Evolutionary conservation across 2,797 vertebrate genomes (phyloP).

Genomic region (Hemibagrus guttatus): DNA sequence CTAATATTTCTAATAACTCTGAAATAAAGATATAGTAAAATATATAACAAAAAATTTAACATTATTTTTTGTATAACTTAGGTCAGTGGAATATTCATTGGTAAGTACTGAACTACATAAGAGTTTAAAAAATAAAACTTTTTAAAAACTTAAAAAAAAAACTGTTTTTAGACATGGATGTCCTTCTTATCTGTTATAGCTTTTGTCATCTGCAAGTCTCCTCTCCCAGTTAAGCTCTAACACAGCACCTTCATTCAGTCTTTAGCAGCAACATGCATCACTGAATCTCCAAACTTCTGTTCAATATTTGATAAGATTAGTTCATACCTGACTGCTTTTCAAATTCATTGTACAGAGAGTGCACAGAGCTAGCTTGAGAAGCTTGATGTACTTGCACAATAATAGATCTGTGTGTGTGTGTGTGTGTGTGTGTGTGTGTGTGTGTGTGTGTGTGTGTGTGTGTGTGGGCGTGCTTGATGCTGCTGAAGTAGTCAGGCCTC

Average conservation of each 20-base stretch:
- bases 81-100: not conserved
- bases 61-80: not conserved
- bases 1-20: not conserved
- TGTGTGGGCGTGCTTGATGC: too few relatives aligned
- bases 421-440: not conserved
- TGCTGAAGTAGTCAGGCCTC: not conserved
- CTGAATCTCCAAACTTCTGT: slow-evolving; percentile 67
- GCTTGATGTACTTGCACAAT: not conserved
- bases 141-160: too few relatives aligned
- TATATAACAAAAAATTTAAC: too few relatives aligned
- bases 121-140: not conserved
- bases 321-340: slow-evolving; percentile 73
- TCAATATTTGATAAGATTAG: slow-evolving; percentile 85
- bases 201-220: not conserved
- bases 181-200: not conserved
- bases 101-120: not conserved
- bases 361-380: slow-evolving; percentile 2
- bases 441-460: not conserved
- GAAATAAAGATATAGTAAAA: not conserved
- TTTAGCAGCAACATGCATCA: slow-evolving; percentile 58
- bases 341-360: slow-evolving; percentile 7
- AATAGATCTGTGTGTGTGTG: not conserved
- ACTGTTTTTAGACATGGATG: not conserved
- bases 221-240: slow-evolving; percentile 36
- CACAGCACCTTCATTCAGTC: slow-evolving; percentile 46